These are phyloP conservation scores for Hypselothyrea guttata DNA, from an alignment of 2,888 invertebrate genomes.

Conservation along the genomic window DNA sequence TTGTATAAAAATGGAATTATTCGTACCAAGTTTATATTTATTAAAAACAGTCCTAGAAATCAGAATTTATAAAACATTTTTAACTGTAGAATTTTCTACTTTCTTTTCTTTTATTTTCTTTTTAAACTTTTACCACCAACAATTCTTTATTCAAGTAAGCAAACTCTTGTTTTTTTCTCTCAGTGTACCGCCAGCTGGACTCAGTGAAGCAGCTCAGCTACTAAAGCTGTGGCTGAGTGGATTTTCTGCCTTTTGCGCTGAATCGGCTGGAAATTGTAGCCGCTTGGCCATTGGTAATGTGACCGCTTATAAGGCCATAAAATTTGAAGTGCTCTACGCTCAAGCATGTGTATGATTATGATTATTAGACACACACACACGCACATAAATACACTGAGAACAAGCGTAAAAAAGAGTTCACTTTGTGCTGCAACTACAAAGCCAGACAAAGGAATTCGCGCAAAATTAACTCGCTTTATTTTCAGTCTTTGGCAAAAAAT, in stretches of 20 bases:
- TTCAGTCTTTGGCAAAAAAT: slow-evolving; percentile 40
- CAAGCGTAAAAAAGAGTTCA: neutral
- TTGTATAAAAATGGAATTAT: no score
- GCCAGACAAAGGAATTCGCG: slow-evolving; percentile 17
- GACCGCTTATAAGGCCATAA: slow-evolving; percentile 69
- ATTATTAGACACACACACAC: slow-evolving; percentile 28
- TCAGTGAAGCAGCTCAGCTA: slow-evolving; percentile 6
- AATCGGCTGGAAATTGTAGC: slow-evolving; percentile 55
- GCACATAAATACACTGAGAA: slow-evolving; percentile 13
- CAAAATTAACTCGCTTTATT: slow-evolving; percentile 57
- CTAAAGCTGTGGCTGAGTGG: slow-evolving; percentile 15
- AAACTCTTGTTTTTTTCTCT: no score
- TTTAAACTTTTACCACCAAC: no score
- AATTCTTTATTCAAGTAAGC: no score
- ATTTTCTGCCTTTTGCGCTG: slow-evolving; percentile 41
- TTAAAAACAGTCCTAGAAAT: no score
- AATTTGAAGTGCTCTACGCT: slow-evolving; percentile 56
- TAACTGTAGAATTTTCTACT: no score
- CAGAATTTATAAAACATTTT: no score
- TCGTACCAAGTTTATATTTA: no score
- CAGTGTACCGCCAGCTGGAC: slow-evolving; percentile 2
- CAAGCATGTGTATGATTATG: slow-evolving; percentile 35
- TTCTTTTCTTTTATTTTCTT: no score
- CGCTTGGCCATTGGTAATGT: slow-evolving; percentile 49
- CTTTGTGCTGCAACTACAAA: slow-evolving; percentile 13